A percentile compares a stretch with the other conserved stretches of the same genome.
phyloP scores from a whole-genome alignment of 2,888 invertebrate genomes.

The Orthosia gracilis region DNA sequence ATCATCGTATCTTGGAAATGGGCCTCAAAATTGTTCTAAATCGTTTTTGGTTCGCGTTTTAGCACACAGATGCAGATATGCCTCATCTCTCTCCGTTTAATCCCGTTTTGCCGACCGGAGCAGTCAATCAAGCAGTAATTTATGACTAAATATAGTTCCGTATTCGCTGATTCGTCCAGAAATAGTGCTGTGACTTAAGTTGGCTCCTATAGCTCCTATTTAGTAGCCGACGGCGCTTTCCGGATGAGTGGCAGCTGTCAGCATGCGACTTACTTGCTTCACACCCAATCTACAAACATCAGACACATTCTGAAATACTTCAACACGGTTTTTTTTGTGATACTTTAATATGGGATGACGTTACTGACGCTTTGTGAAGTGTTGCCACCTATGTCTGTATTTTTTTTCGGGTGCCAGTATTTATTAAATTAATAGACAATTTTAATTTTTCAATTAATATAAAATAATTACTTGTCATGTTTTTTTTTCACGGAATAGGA shows the following conservation, averaged over 20 bases:
- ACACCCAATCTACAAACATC: slow-evolving; percentile 80
- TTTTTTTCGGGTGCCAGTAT: not conserved
- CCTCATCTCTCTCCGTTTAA: slow-evolving; percentile 2
- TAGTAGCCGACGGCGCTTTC: slow-evolving; percentile 69
- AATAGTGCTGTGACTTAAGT: slow-evolving; percentile 60
- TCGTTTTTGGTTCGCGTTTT: slow-evolving; percentile 14
- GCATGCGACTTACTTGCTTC: slow-evolving; percentile 70
- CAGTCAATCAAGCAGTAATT: slow-evolving; percentile 55
- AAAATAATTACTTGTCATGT: not conserved
- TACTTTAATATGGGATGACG: slow-evolving; percentile 41
- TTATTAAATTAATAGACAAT: not conserved
- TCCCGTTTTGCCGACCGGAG: slow-evolving; percentile 17
- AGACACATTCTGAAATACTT: slow-evolving; percentile 67
- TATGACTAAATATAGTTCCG: slow-evolving; percentile 41
- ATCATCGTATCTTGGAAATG: slow-evolving; percentile 20
- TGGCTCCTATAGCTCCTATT: slow-evolving; percentile 63
- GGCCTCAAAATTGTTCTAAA: slow-evolving; percentile 12
- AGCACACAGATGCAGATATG: slow-evolving; percentile 21
- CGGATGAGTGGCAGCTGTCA: slow-evolving; percentile 78
- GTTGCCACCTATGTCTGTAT: slow-evolving; percentile 10
- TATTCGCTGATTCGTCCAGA: slow-evolving; percentile 55
- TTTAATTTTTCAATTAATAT: not conserved
- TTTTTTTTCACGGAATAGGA: not conserved
- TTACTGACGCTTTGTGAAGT: slow-evolving; percentile 37
- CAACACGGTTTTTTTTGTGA: slow-evolving; percentile 37